Conservation (phyloP, 2,113 vertebrate genomes). For the Mionectes macconnelli region DNA sequence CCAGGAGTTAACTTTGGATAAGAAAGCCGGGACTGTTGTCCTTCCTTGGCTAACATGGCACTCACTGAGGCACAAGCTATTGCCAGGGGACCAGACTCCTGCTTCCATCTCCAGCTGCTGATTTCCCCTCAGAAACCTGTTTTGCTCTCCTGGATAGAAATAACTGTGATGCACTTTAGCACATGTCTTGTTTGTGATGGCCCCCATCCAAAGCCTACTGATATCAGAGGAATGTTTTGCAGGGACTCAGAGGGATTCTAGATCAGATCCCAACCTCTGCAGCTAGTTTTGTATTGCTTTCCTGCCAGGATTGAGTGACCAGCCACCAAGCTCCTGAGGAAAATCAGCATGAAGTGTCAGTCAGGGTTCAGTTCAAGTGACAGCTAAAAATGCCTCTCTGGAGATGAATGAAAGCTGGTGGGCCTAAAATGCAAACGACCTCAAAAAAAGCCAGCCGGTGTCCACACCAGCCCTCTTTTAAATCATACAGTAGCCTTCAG, state of each 20-base stretch:
- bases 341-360: constrained; percentile 46
- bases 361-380: constrained; percentile 46
- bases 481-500: constrained; percentile 23
- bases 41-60: neutral
- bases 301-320: constrained; percentile 18
- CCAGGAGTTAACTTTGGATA: neutral
- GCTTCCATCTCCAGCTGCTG: neutral
- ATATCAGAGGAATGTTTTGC: constrained; percentile 43
- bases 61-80: neutral
- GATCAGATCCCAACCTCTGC: neutral
- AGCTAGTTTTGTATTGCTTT: constrained; percentile 1
- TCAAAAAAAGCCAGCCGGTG: constrained; percentile 33
- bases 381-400: constrained; percentile 30
- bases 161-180: constrained; percentile 39
- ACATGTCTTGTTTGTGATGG: constrained; percentile 14
- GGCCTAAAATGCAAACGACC: neutral
- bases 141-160: constrained; percentile 48
- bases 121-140: constrained; percentile 16
- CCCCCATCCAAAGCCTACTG: constrained; percentile 45
- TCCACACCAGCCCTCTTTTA: constrained; percentile 14
- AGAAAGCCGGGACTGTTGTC: neutral
- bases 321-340: constrained; percentile 30
- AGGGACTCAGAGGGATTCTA: neutral
- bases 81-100: neutral
- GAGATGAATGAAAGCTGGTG: constrained; percentile 5